Percentiles rank a stretch among this genome's conserved stretches.
phyloP scores from a whole-genome alignment of 2,113 vertebrate genomes.

The Parus major region DNA sequence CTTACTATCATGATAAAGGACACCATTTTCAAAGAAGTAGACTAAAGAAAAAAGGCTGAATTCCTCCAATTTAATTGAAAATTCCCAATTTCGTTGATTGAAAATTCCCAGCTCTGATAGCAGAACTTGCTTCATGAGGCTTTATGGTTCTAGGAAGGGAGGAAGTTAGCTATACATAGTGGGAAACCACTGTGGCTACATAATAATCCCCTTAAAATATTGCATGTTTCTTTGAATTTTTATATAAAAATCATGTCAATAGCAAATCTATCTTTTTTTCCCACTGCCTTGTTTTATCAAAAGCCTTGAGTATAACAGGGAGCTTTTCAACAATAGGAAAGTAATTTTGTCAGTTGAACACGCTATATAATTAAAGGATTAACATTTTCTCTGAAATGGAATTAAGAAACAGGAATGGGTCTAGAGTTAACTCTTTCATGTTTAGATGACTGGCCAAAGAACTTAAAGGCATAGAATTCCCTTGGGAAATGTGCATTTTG shows the following conservation, averaged over 20 bases:
- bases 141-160: background rate
- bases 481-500: background rate
- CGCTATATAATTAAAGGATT: conserved; percentile 75
- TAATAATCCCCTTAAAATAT: conserved; percentile 3
- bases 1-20: background rate
- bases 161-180: background rate
- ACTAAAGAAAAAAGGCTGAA: background rate
- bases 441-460: conserved; percentile 34
- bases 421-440: conserved; percentile 62
- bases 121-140: background rate
- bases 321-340: conserved; percentile 47
- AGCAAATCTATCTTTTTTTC: background rate
- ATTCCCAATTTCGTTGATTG: background rate
- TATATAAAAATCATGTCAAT: background rate
- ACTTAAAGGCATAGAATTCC: conserved; percentile 31
- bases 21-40: background rate
- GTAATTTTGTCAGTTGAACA: conserved; percentile 65
- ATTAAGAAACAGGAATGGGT: conserved; percentile 11
- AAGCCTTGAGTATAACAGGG: background rate
- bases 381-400: conserved; percentile 65
- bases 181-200: background rate
- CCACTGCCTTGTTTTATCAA: conserved; percentile 25
- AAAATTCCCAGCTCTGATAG: background rate
- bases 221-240: background rate
- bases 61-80: background rate